Percentiles rank a stretch among this genome's conserved stretches.
These are phyloP conservation scores for Notarius lentiginosus DNA, from an alignment of 2,113 vertebrate genomes.

Conservation along the genomic window DNA sequence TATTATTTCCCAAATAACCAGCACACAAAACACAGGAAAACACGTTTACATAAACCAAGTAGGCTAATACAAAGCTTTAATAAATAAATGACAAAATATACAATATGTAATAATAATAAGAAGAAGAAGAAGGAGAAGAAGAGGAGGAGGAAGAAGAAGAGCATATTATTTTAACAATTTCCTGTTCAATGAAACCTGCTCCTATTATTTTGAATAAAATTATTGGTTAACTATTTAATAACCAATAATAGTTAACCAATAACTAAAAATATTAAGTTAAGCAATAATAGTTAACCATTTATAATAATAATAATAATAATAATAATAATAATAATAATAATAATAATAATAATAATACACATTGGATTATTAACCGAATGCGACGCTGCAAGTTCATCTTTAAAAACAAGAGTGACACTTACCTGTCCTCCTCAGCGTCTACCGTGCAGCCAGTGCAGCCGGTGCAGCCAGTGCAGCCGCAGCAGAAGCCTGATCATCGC, in stretches of 20 bases:
- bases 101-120: background rate
- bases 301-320: background rate
- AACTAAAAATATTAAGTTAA: too few species aligned
- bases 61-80: background rate
- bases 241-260: too few species aligned
- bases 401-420: conserved; percentile 1
- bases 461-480: background rate
- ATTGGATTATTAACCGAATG: background rate
- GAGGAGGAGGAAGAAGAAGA: background rate
- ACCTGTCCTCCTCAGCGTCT: background rate
- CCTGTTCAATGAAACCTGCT: background rate
- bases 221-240: background rate
- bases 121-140: background rate
- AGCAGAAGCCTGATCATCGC: background rate
- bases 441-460: background rate
- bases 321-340: conserved; percentile 4
- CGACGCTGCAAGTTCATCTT: background rate
- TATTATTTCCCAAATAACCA: background rate
- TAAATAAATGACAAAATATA: background rate
- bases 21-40: background rate
- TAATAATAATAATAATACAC: background rate
- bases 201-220: background rate
- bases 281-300: too few species aligned
- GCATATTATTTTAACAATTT: background rate
- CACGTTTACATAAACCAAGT: background rate